These are phyloP conservation scores for Lepus europaeus DNA, from an alignment of 2,113 vertebrate species.

Conservation along the genomic window DNA sequence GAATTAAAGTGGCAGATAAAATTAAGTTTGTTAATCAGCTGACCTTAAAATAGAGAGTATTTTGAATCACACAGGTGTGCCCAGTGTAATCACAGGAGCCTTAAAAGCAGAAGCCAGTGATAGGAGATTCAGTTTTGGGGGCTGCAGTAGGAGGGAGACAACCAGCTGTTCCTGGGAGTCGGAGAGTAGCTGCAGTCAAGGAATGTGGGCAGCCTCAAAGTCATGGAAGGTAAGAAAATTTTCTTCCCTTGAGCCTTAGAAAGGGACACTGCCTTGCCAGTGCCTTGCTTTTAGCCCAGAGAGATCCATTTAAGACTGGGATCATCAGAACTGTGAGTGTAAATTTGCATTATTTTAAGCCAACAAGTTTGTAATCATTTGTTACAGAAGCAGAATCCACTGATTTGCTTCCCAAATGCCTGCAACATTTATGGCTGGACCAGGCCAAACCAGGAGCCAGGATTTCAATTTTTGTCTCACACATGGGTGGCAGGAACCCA, in stretches of 20 bases:
- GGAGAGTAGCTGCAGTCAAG: not conserved
- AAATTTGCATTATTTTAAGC: conserved; percentile 29
- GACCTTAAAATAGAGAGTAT: not conserved
- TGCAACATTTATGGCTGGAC: too few species aligned
- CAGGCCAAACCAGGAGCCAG: too few species aligned
- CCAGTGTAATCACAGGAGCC: not conserved
- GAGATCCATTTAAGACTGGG: not conserved
- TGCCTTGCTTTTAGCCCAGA: not conserved
- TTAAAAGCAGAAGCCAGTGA: conserved; percentile 15
- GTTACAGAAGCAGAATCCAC: conserved; percentile 49
- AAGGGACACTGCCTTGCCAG: not conserved
- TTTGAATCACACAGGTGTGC: not conserved
- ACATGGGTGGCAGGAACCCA: too few species aligned
- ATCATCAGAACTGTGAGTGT: not conserved
- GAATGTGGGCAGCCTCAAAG: not conserved
- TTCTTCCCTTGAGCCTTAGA: not conserved
- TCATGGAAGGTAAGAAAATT: not conserved
- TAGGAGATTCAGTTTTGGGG: not conserved
- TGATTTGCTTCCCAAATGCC: too few species aligned
- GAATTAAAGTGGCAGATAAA: not conserved
- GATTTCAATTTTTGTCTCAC: too few species aligned
- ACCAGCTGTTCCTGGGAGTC: not conserved
- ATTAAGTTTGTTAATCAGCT: not conserved
- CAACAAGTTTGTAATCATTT: not conserved
- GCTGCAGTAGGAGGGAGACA: not conserved